Evolutionary conservation across 35 echinoderm and acorn worm genomes (phyloP).

Genomic region (Apostichopus japonicus): DNA sequence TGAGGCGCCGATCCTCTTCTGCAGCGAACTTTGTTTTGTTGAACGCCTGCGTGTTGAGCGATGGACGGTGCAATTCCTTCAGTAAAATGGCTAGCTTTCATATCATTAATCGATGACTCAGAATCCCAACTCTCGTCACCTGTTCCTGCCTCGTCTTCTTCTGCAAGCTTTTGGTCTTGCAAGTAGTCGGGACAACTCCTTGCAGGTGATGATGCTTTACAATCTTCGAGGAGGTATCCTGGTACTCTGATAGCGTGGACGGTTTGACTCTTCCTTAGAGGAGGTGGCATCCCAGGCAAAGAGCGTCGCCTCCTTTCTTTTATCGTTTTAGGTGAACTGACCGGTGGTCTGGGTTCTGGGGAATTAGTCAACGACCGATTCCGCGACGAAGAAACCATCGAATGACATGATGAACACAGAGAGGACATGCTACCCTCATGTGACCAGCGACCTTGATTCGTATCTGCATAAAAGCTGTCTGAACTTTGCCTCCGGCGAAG

Average conservation of each 20-base stretch:
- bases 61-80: not conserved
- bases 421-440: conserved; percentile 19
- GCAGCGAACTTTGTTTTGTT: not conserved
- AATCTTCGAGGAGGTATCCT: conserved; percentile 49
- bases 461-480: conserved; percentile 57
- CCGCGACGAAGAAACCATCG: conserved; percentile 8
- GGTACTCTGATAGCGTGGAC: conserved; percentile 79
- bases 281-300: conserved; percentile 84
- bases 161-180: conserved; percentile 15
- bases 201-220: conserved; percentile 27
- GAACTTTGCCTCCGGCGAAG: conserved; percentile 79
- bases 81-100: not conserved
- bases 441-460: not conserved
- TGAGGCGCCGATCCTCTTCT: conserved; percentile 73
- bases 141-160: conserved; percentile 37
- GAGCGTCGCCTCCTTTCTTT: conserved; percentile 38
- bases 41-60: too few species aligned
- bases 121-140: conserved; percentile 18
- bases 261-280: conserved; percentile 85
- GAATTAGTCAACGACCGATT: conserved; percentile 47
- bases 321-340: not conserved
- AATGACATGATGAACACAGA: conserved; percentile 48
- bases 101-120: conserved; percentile 1
- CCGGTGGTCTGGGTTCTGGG: conserved; percentile 30
- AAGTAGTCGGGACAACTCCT: conserved; percentile 56